Evolutionary conservation across 2,888 invertebrate genomes (phyloP).

Genomic region (Himalopsyche japonica): DNA sequence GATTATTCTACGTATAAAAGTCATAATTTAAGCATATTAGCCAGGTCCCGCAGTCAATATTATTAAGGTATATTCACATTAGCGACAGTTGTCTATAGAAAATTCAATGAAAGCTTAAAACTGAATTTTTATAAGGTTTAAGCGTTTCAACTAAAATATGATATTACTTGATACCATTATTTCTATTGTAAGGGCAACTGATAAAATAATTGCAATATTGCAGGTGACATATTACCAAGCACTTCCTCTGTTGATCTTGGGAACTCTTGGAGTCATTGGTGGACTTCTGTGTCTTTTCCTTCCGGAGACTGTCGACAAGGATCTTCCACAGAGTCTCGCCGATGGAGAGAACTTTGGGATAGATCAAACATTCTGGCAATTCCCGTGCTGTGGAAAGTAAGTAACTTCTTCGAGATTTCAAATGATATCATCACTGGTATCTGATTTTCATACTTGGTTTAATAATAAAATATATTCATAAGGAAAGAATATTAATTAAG

Average conservation of each 20-base stretch:
- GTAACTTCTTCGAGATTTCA: constrained; percentile 37
- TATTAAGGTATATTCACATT: no score
- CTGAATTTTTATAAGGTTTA: no score
- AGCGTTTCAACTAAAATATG: no score
- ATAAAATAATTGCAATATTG: constrained; percentile 28
- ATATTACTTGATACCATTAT: background rate
- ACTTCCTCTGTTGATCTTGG: constrained; percentile 78
- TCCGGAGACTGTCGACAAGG: constrained; percentile 84
- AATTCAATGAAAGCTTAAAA: no score
- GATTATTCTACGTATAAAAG: background rate
- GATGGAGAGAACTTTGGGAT: constrained; percentile 86
- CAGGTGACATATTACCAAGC: constrained; percentile 72
- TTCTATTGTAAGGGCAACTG: background rate
- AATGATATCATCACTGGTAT: no score
- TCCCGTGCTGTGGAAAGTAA: constrained; percentile 74
- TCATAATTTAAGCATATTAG: background rate
- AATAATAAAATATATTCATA: no score
- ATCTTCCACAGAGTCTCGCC: constrained; percentile 81
- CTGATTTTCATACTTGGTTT: no score
- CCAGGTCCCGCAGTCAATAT: no score
- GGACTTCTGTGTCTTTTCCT: constrained; percentile 77
- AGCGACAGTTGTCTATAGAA: no score
- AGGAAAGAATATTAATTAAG: no score
- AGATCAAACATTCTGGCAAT: constrained; percentile 80
- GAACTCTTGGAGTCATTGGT: constrained; percentile 73